Evolutionary conservation across 2,888 invertebrate species (phyloP).

Genomic region (Geotrupes spiniger): DNA sequence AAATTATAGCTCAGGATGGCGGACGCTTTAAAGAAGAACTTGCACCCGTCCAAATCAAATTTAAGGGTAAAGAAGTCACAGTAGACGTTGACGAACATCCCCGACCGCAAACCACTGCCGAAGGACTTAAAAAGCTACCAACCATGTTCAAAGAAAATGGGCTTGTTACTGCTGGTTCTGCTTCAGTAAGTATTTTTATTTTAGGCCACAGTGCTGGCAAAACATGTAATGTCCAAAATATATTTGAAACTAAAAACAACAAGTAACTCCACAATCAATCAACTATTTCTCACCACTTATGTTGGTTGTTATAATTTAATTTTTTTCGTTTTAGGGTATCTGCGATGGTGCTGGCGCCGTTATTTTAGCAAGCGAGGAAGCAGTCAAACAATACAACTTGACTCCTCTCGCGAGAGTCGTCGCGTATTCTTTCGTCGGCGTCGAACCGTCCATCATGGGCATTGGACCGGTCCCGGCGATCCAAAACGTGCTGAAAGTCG

Average conservation of each 20-base stretch:
- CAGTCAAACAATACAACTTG: constrained; percentile 74
- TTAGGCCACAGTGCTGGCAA: too few relatives aligned
- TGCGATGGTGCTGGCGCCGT: constrained; percentile 96
- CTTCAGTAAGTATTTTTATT: constrained; percentile 69
- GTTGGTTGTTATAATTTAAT: constrained; percentile 9
- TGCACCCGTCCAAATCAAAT: constrained; percentile 77
- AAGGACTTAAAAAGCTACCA: constrained; percentile 79
- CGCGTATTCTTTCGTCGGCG: constrained; percentile 90
- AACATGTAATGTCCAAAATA: background rate
- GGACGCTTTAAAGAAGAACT: constrained; percentile 91
- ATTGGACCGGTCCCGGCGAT: constrained; percentile 96
- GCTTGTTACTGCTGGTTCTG: constrained; percentile 89
- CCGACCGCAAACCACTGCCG: constrained; percentile 81
- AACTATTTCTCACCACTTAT: constrained; percentile 4
- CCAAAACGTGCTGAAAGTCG: constrained; percentile 73
- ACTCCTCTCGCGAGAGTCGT: constrained; percentile 89
- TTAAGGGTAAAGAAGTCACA: constrained; percentile 77
- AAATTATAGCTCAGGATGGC: constrained; percentile 71
- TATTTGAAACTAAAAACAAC: background rate
- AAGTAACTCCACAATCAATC: background rate
- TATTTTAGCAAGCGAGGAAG: constrained; percentile 87
- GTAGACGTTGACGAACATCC: constrained; percentile 92
- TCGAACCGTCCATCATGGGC: constrained; percentile 98
- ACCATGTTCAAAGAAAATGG: constrained; percentile 94
- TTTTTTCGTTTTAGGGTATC: constrained; percentile 67